Conservation (phyloP, 2,888 invertebrate genomes). For the Caenorhabditis panamensis region DNA sequence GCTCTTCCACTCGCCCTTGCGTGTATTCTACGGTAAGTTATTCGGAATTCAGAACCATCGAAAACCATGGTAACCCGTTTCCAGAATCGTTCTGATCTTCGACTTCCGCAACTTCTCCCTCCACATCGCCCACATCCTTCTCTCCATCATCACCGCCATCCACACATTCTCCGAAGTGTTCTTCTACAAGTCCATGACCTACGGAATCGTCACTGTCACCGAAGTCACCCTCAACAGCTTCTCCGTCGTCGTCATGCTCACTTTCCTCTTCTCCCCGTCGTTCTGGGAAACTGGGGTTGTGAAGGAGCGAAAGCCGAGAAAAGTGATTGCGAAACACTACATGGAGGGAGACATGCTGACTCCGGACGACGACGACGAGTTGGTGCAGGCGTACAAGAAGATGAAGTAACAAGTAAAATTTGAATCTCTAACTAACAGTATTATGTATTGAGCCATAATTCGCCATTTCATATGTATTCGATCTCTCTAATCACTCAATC, state of each 20-base stretch:
- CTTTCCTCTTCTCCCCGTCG: slow-evolving; percentile 18
- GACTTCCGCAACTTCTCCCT: slow-evolving; percentile 45
- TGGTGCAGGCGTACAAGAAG: slow-evolving; percentile 57
- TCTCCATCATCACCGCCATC: slow-evolving; percentile 41
- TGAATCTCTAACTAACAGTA: background rate
- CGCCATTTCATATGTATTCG: background rate
- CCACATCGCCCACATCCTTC: slow-evolving; percentile 60
- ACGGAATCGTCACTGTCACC: slow-evolving; percentile 58
- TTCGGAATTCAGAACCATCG: background rate
- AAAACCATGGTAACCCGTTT: no score
- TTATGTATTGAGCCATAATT: background rate
- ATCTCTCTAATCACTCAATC: slow-evolving; percentile 3
- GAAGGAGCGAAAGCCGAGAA: slow-evolving; percentile 16
- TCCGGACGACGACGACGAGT: slow-evolving; percentile 57
- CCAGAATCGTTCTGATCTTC: slow-evolving; percentile 60
- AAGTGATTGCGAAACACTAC: slow-evolving; percentile 55
- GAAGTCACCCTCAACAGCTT: slow-evolving; percentile 63
- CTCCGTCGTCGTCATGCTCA: slow-evolving; percentile 50
- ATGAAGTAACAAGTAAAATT: slow-evolving; percentile 18
- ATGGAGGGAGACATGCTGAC: slow-evolving; percentile 59
- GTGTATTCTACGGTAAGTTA: slow-evolving; percentile 40
- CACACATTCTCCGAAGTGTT: slow-evolving; percentile 64
- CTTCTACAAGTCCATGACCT: slow-evolving; percentile 57
- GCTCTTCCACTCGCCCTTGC: slow-evolving; percentile 53
- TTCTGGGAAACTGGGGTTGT: slow-evolving; percentile 13